phyloP scores from a whole-genome alignment of 2,113 vertebrate genomes.

The Albula glossodonta region DNA sequence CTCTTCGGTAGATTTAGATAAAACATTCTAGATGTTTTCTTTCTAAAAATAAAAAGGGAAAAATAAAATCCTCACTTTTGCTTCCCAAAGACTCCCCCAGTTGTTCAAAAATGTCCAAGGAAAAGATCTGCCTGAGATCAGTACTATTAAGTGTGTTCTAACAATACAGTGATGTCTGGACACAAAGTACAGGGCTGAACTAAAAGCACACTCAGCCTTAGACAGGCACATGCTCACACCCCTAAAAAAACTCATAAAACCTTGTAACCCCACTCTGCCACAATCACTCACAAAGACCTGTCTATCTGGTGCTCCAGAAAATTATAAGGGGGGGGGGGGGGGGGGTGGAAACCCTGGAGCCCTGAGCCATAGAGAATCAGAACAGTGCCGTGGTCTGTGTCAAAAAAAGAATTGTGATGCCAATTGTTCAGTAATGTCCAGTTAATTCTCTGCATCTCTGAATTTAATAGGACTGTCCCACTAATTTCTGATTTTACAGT shows the following conservation, averaged over 20 bases:
- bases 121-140: no score
- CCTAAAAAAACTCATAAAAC: not conserved
- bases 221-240: not conserved
- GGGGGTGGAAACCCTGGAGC: no score
- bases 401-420: not conserved
- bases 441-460: not conserved
- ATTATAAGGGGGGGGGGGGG: not conserved
- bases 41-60: no score
- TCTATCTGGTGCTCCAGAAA: not conserved
- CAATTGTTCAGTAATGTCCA: not conserved
- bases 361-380: not conserved
- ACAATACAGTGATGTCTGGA: not conserved
- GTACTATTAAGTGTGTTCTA: no score
- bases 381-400: not conserved
- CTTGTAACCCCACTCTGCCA: not conserved
- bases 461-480: not conserved
- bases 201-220: not conserved
- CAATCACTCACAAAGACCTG: not conserved
- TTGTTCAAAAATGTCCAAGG: not conserved
- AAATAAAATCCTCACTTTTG: not conserved
- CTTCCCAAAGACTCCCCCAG: not conserved
- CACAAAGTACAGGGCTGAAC: not conserved
- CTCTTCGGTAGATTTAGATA: no score
- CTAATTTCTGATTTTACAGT: conserved; percentile 1
- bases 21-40: no score